Evolutionary conservation across 2,797 vertebrate species (phyloP), one percentile per base, ranked within the genome.

Genomic region (Brotula barbata): DNA sequence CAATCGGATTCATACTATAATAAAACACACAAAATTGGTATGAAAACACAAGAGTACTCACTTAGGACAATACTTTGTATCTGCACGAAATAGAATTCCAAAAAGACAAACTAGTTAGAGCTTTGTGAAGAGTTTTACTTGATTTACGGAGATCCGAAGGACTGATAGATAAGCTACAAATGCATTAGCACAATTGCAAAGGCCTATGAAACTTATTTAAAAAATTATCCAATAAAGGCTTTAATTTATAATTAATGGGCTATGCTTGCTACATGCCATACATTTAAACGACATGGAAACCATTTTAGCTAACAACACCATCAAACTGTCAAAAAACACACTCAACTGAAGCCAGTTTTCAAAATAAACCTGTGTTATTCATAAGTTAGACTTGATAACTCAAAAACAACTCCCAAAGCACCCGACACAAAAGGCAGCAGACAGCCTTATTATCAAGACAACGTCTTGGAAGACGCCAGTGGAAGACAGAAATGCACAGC

Each of bases 401-500:
- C 37, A 21, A 63, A 67, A 77, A 72, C 56, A 73, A 43, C 45
- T 23, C 14, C 7, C 11, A 20, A 36, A 64, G 39, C 1, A 11
- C 17, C 25, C 23, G 15, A 33, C 17, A 17, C 45, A 67, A 41
- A 71, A 52, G 31, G 21, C 39, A 53, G 37, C 49, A 39, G 53
- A 51, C n/a, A 9, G 39, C n/a, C n/a, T 42, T 52, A 43, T 2
- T 62, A 51, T 43, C 12, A 39, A 58, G 49, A 54, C 6, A 15
- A 59, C 75, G 31, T 25, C 51, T 33, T 48, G 14, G 56, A 59
- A 16, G 59, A 17, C 52, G 55, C 57, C 41, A 15, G 51, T n/a
- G n/a, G 22, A 36, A 51, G 41, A 65, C 63, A 66, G 19, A 58
- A 48, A 43, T 22, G 40, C 53, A 42, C 51, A 70, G 17, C 70